phyloP scores from a whole-genome alignment of 2,797 vertebrate genomes.

The Esox masquinongy region DNA sequence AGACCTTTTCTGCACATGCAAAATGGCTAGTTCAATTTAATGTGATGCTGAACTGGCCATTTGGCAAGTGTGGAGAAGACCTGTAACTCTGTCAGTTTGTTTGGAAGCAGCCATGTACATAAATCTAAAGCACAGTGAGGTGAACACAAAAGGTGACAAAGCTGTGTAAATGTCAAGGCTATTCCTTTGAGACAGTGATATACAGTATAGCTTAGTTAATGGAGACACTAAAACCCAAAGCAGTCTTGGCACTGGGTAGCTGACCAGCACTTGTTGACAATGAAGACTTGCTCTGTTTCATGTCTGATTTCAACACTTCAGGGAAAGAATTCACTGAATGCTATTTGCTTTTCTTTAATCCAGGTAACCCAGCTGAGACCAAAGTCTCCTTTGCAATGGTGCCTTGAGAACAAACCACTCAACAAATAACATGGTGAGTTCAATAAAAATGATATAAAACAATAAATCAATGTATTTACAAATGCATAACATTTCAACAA shows the following conservation, averaged over 20 bases:
- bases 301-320: not conserved
- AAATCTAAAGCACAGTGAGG: conserved; percentile 25
- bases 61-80: too few species aligned
- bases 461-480: too few species aligned
- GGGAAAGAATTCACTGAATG: too few species aligned
- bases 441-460: too few species aligned
- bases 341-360: too few species aligned
- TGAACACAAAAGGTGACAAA: conserved; percentile 18
- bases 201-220: conserved; percentile 8
- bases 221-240: not conserved
- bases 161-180: conserved; percentile 14
- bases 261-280: not conserved
- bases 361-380: too few species aligned
- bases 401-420: too few species aligned
- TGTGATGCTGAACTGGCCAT: conserved; percentile 15
- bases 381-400: too few species aligned
- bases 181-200: conserved; percentile 4
- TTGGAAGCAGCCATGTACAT: conserved; percentile 26
- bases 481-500: too few species aligned
- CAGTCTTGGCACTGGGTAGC: not conserved
- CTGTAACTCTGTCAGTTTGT: conserved; percentile 10
- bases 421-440: too few species aligned
- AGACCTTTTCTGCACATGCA: conserved; percentile 32
- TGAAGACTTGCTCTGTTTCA: not conserved
- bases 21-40: conserved; percentile 26